Conservation (phyloP, 2,797 vertebrate genomes). For the Oophaga sylvatica region DNA sequence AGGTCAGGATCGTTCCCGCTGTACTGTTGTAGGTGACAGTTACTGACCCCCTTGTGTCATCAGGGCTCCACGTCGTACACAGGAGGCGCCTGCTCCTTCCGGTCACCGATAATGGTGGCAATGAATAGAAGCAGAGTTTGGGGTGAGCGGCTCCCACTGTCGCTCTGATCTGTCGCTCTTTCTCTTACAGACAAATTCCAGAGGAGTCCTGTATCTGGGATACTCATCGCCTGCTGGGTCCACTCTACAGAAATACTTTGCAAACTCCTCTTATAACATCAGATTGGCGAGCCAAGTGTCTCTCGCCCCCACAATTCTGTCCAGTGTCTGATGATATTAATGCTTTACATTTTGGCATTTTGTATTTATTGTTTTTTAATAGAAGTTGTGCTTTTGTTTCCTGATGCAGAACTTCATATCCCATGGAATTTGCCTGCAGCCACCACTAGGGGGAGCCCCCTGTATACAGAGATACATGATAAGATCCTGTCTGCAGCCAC, state of each 20-base stretch:
- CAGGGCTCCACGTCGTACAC: neutral
- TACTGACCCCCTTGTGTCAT: neutral
- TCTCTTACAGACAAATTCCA: constrained; percentile 60
- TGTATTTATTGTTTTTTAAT: neutral
- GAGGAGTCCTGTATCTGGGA: constrained; percentile 57
- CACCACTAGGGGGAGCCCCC: too few species aligned
- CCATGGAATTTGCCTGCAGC: too few species aligned
- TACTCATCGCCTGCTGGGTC: constrained; percentile 7
- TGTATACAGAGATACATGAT: too few species aligned
- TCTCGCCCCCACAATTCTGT: constrained; percentile 16
- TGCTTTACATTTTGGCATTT: neutral
- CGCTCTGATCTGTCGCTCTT: neutral
- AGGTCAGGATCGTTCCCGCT: constrained; percentile 38
- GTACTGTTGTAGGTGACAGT: neutral
- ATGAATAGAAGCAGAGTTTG: neutral
- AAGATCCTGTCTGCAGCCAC: too few species aligned
- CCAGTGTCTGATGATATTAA: neutral
- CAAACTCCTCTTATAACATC: constrained; percentile 47
- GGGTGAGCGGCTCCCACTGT: neutral
- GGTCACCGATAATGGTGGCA: neutral
- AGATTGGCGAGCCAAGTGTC: constrained; percentile 35
- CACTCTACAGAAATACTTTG: constrained; percentile 59
- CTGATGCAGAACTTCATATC: too few species aligned
- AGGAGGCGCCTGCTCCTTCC: neutral
- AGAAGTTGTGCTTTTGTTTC: neutral